Percentiles rank a stretch among this genome's conserved stretches.
Conservation (phyloP, 1,140 invertebrate genomes). For the Pygmarrhopalites habei region DNA sequence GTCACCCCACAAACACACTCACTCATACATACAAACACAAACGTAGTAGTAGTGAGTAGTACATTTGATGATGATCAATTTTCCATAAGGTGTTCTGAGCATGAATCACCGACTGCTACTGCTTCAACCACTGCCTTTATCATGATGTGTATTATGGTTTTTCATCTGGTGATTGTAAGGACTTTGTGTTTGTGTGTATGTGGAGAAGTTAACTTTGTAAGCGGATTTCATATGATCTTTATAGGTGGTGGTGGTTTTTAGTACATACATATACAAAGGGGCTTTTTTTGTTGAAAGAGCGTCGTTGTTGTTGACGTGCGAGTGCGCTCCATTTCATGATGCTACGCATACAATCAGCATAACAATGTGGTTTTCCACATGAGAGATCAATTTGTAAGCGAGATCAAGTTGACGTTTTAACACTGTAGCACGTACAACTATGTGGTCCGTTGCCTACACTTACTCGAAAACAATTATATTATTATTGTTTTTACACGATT, state of each 20-base stretch:
- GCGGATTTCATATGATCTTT: neutral
- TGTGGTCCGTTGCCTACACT: conserved; percentile 1
- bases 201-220: no score
- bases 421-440: neutral
- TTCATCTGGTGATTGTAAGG: no score
- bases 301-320: conserved; percentile 6
- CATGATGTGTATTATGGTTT: no score
- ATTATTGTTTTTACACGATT: neutral
- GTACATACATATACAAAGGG: neutral
- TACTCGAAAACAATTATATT: no score
- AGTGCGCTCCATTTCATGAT: conserved; percentile 19
- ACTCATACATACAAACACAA: neutral
- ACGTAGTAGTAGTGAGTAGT: neutral
- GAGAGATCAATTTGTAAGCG: conserved; percentile 12
- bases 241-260: neutral
- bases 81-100: conserved; percentile 5
- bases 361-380: conserved; percentile 35
- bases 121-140: no score
- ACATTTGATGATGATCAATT: conserved; percentile 13
- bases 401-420: conserved; percentile 10
- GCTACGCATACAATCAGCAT: conserved; percentile 9
- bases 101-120: conserved; percentile 1
- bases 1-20: neutral
- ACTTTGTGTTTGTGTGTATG: no score
- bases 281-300: conserved; percentile 19